Evolutionary conservation across 2,797 vertebrate species (phyloP).

Genomic region (Tiaroga cobitis): DNA sequence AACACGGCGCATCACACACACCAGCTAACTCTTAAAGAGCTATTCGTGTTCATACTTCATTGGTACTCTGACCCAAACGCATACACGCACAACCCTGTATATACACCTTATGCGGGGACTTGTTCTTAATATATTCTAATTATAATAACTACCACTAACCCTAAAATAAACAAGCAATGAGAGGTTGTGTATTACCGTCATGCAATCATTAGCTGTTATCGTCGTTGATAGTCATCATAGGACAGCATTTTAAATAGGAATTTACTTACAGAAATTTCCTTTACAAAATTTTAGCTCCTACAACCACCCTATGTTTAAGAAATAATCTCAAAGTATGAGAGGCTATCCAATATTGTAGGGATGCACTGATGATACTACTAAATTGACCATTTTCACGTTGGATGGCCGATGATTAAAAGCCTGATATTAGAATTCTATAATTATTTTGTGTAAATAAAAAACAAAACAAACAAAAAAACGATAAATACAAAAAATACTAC

Average conservation of each 20-base stretch:
- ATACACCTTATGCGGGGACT: constrained; percentile 36
- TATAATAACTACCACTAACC: constrained; percentile 55
- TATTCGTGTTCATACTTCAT: constrained; percentile 59
- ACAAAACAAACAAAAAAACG: too few species aligned
- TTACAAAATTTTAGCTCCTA: neutral
- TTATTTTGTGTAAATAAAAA: too few species aligned
- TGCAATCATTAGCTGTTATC: neutral
- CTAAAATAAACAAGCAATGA: constrained; percentile 60
- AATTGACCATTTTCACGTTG: neutral
- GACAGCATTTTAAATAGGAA: too few species aligned
- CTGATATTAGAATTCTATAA: too few species aligned
- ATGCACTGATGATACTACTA: neutral
- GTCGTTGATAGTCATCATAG: neutral
- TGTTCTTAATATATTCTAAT: constrained; percentile 15
- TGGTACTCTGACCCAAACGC: constrained; percentile 49
- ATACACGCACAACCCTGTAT: constrained; percentile 49
- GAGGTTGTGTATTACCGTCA: neutral
- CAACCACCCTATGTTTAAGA: neutral
- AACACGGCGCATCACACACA: constrained; percentile 71
- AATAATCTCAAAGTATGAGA: neutral
- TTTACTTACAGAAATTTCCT: neutral
- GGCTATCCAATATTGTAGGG: neutral
- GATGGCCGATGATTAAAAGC: neutral
- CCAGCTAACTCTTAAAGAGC: constrained; percentile 69
- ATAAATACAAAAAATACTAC: too few species aligned